Evolutionary conservation across 2,888 invertebrate genomes (phyloP), one percentile per base, ranked within the genome.

Genomic region (Drosophila pullipes): DNA sequence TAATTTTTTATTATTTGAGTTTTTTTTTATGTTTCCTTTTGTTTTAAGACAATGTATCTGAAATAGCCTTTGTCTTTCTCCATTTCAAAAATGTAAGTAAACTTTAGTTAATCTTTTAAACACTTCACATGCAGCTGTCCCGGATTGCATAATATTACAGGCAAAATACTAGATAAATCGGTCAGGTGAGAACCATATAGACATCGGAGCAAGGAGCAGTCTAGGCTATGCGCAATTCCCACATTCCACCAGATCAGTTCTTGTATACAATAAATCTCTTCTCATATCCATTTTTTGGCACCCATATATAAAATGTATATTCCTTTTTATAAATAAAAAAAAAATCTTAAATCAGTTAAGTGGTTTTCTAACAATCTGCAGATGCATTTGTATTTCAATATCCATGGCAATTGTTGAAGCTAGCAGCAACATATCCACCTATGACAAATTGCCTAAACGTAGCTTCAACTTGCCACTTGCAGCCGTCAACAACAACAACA

Each of bases 401-500:
- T 79, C 73, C 60, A 47, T 25, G 50, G 67, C 70, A 79, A 73
- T 76, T 54, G 76, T 66, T 70, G 58, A 52, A 67, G 60, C 52
- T 69, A 70, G 73, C 60, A 75, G 71, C 78, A 70, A 73, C 76
- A 76, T 75, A 70, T 83, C 53, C 71, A 74, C 71, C 82, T 76
- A 86, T 86, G 85, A 86, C 85, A 86, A 86, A 86, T 86, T 86
- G 85, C 82, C 89, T 82, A 88, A 86, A 73, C 63, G 74, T 65
- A 75, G 79, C 76, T 81, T 75, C 75, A 76, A 78, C 76, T 84
- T 81, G 78, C 78, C 81, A 78, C 80, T 71, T 49, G 62, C 72
- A 30, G 10, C 18, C 76, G 55, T 50, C 69, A 72, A 53, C 73
- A 70, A 64, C 31, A 61, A 31, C 31, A 61, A 31, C 57, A 47